These are phyloP conservation scores for Selenia dentaria DNA, from an alignment of 2,888 invertebrate genomes.

Conservation along the genomic window DNA sequence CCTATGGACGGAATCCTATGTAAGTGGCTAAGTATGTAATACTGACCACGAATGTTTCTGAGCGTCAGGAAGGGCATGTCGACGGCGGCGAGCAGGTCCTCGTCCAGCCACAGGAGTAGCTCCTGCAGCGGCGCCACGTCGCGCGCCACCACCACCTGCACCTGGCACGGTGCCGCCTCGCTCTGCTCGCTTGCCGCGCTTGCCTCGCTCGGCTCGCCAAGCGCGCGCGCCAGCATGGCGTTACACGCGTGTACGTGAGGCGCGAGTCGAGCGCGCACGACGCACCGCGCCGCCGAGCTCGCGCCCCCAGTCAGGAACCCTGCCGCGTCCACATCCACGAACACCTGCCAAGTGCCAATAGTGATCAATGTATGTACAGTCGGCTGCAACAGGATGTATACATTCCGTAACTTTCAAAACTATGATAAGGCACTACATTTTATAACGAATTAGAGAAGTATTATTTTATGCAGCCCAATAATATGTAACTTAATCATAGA, in stretches of 20 bases:
- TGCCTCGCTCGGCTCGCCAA: conserved; percentile 45
- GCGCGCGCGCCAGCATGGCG: conserved; percentile 82
- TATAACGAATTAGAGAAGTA: no score
- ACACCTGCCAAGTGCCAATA: not conserved
- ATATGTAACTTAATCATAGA: no score
- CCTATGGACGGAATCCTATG: no score
- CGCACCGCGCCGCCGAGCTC: conserved; percentile 28
- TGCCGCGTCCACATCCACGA: conserved; percentile 46
- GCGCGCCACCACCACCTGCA: conserved; percentile 61
- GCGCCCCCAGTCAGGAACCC: conserved; percentile 42
- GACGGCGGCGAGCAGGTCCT: conserved; percentile 88
- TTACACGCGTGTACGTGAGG: conserved; percentile 87
- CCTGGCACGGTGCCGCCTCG: conserved; percentile 25
- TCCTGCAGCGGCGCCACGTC: conserved; percentile 86
- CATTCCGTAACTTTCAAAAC: no score
- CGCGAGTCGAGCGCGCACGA: conserved; percentile 52
- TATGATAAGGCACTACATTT: no score
- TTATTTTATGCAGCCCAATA: no score
- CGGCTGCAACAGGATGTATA: no score
- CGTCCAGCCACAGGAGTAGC: conserved; percentile 93
- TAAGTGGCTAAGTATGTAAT: no score
- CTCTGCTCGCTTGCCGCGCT: conserved; percentile 29
- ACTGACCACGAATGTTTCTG: conserved; percentile 91
- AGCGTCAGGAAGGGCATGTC: conserved; percentile 91
- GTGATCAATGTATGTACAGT: no score